Conservation (phyloP, 2,888 invertebrate genomes). For the Allygus modestus region DNA sequence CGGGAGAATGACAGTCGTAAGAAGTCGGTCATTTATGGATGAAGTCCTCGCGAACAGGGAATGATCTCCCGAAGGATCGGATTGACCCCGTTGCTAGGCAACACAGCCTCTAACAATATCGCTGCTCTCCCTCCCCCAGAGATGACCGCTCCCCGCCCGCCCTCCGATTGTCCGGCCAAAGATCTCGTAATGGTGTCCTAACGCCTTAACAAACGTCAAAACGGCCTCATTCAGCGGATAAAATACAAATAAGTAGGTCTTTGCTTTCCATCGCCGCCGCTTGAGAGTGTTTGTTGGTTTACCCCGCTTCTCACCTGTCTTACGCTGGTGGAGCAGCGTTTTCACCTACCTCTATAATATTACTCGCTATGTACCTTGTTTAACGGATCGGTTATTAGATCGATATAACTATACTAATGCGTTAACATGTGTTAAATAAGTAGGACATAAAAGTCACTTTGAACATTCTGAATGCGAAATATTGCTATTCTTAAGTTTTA, state of each 20-base stretch:
- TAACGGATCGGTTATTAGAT: too few species aligned
- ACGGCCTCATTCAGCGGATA: conserved; percentile 29
- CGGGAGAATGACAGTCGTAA: conserved; percentile 54
- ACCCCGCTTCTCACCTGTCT: not conserved
- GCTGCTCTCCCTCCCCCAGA: not conserved
- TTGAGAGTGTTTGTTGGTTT: conserved; percentile 3
- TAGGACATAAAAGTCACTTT: too few species aligned
- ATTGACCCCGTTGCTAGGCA: conserved; percentile 60
- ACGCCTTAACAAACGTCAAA: conserved; percentile 58
- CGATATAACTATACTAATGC: too few species aligned
- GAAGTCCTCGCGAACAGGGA: conserved; percentile 52
- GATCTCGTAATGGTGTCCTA: conserved; percentile 53
- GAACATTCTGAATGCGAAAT: too few species aligned
- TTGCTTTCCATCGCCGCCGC: conserved; percentile 1
- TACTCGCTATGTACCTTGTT: too few species aligned
- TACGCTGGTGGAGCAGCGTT: not conserved
- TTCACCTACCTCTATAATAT: too few species aligned
- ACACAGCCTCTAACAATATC: conserved; percentile 61
- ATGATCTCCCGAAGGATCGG: conserved; percentile 60
- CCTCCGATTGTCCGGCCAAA: conserved; percentile 47
- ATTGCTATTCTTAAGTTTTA: too few species aligned
- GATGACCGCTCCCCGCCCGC: conserved; percentile 9
- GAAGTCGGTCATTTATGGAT: conserved; percentile 55
- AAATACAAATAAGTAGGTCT: conserved; percentile 51
- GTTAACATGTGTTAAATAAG: too few species aligned